phyloP scores from a whole-genome alignment of 2,888 invertebrate genomes.

The Bibio marci region DNA sequence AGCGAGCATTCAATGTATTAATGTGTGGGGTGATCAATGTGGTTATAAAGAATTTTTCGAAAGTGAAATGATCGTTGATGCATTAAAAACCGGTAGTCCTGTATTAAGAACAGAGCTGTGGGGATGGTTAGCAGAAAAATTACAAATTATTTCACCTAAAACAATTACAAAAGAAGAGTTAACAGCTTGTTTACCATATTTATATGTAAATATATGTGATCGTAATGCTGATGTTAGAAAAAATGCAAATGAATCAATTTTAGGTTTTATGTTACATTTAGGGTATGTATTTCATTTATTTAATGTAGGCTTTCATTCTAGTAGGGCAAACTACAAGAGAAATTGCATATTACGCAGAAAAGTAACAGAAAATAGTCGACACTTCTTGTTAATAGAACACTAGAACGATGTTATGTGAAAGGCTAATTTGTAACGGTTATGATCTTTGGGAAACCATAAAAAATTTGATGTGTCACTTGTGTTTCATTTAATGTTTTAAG shows the following conservation, averaged over 20 bases:
- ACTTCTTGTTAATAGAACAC: no score
- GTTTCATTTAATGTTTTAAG: no score
- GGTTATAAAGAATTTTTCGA: constrained; percentile 71
- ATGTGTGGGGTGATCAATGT: constrained; percentile 68
- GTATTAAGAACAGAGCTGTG: constrained; percentile 64
- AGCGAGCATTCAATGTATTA: constrained; percentile 67
- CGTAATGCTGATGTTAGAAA: constrained; percentile 82
- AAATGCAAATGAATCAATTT: constrained; percentile 72
- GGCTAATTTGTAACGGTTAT: no score
- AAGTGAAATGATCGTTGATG: constrained; percentile 77
- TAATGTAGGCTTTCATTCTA: no score
- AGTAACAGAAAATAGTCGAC: not conserved
- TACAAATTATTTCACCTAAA: constrained; percentile 55
- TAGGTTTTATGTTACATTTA: constrained; percentile 85
- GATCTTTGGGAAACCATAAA: no score
- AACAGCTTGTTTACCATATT: constrained; percentile 50
- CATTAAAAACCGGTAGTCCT: constrained; percentile 71
- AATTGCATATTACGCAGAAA: not conserved
- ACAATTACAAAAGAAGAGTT: constrained; percentile 71
- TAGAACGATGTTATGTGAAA: no score
- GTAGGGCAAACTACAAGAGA: no score
- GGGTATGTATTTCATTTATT: constrained; percentile 38
- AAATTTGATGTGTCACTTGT: no score
- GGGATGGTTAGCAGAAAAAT: constrained; percentile 67
- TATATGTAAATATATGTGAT: constrained; percentile 77